Percentiles rank a stretch among this genome's conserved stretches.
These are phyloP conservation scores for Tetranychus urticae DNA, from an alignment of 1,140 invertebrate genomes.

Conservation along the genomic window DNA sequence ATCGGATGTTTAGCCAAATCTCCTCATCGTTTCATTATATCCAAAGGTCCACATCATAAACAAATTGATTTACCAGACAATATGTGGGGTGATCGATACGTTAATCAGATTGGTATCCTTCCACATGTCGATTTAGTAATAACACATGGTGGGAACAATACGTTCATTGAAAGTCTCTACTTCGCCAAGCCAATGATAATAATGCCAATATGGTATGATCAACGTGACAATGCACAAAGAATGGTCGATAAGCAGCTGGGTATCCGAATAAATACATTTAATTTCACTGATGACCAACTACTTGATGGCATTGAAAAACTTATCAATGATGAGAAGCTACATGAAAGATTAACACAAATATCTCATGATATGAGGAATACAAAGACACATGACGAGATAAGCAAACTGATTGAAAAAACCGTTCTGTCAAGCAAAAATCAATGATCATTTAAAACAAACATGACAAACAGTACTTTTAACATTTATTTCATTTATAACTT, in stretches of 20 bases:
- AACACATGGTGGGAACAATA: constrained; percentile 15
- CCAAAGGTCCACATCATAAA: background rate
- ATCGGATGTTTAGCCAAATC: background rate
- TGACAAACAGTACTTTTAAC: too few relatives aligned
- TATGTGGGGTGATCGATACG: constrained; percentile 3
- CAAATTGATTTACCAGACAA: constrained; percentile 1
- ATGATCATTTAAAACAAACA: too few relatives aligned
- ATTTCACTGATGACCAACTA: background rate
- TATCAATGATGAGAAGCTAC: background rate
- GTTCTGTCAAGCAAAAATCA: too few relatives aligned
- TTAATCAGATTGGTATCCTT: constrained; percentile 3
- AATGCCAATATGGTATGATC: constrained; percentile 3
- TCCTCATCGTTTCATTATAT: background rate
- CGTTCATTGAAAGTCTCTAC: background rate
- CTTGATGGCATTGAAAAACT: background rate
- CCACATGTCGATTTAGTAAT: constrained; percentile 13
- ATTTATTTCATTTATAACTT: too few relatives aligned
- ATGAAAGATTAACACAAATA: background rate
- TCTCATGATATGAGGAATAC: too few relatives aligned
- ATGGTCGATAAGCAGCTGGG: constrained; percentile 1
- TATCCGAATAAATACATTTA: constrained; percentile 1
- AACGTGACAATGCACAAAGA: constrained; percentile 9
- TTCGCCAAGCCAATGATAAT: background rate
- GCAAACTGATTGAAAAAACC: too few relatives aligned
- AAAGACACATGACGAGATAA: too few relatives aligned